Evolutionary conservation across 2,888 invertebrate species (phyloP).

Genomic region (Netelia fuscicornis): DNA sequence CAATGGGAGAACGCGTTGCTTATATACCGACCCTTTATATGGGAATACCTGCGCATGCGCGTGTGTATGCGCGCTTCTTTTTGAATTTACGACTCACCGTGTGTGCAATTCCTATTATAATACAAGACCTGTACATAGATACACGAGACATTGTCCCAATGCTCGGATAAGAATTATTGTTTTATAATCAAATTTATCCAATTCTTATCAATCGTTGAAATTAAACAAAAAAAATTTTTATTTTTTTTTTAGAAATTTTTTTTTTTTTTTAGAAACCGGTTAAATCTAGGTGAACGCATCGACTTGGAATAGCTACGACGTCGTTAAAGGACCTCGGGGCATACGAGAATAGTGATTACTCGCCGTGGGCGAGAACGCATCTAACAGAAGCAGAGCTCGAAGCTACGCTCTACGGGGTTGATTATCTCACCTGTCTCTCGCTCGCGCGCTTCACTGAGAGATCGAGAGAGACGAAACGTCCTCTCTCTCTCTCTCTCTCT

Average conservation of each 20-base stretch:
- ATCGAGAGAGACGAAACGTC: no score
- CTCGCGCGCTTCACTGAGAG: conserved; percentile 70
- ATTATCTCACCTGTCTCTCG: conserved; percentile 84
- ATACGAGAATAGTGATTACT: conserved; percentile 81
- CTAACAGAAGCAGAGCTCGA: conserved; percentile 75
- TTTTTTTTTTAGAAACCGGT: no score
- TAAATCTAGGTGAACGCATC: not conserved
- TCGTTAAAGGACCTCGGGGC: conserved; percentile 75
- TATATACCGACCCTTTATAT: conserved; percentile 27
- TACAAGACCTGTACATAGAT: no score
- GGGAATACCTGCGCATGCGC: not conserved
- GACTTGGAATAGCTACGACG: not conserved
- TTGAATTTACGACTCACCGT: not conserved
- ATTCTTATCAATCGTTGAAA: no score
- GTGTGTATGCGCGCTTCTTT: not conserved
- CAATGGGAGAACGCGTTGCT: conserved; percentile 75
- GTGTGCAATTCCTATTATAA: no score
- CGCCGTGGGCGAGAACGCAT: conserved; percentile 64
- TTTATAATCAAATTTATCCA: no score
- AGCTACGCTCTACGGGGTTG: conserved; percentile 79
- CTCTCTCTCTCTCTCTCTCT: conserved; percentile 77
- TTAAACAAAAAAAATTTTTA: no score
- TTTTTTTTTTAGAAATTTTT: no score
- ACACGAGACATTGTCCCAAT: no score
- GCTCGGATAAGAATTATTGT: no score